Base-by-base conservation (phyloP, 2,113 vertebrate genomes). In the Gorsachius goisagi region DNA sequence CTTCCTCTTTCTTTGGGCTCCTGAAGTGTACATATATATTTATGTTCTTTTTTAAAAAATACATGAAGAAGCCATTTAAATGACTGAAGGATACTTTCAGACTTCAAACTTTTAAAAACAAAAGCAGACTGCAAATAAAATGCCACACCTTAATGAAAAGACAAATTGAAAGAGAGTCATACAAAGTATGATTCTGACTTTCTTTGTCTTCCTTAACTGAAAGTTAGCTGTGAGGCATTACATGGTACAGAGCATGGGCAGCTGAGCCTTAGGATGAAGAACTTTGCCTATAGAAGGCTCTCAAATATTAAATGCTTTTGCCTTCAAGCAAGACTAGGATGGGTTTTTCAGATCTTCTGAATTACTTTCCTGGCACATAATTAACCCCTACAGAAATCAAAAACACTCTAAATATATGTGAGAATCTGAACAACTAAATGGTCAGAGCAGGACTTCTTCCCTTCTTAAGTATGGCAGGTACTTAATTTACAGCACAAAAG, bases 71-170 rank as follows among this genome's bases (percentile, higher is more conserved):
- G 49, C 75, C 89, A 94, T 64, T 73, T 56, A 15, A 64, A 88
- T 97, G 90, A 81, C 87, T 92, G 74, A 90, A 91, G 81, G n/a
- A 74, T 89, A 94, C 45, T 96, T 97, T 84, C 63, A 95, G 64
- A 85, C 60, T 74, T 92, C 60, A 85, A 47, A 90, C 76, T 35
- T 60, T 60, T 44, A 68, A 80, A 93, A 97, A 94, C 96, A 96
- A 96, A 97, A 97, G 68, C 66, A 96, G 74, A 93, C 87, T 92
- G 68, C 50, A 96, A 94, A 89, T 84, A 96, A 17, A 80, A 91
- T 79, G 37, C 84, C 89, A 88, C 77, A 79, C 84, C 60, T 95
- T 96, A 93, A 94, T 86, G 97, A 94, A 59, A 94, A 53, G 9
- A 92, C 23, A 78, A 63, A 88, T n/a, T 55, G 15, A 39, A 26